Percentiles rank a stretch among this genome's conserved stretches.
Conservation (phyloP, 2,113 vertebrate species). For the Bubo blakistoni region DNA sequence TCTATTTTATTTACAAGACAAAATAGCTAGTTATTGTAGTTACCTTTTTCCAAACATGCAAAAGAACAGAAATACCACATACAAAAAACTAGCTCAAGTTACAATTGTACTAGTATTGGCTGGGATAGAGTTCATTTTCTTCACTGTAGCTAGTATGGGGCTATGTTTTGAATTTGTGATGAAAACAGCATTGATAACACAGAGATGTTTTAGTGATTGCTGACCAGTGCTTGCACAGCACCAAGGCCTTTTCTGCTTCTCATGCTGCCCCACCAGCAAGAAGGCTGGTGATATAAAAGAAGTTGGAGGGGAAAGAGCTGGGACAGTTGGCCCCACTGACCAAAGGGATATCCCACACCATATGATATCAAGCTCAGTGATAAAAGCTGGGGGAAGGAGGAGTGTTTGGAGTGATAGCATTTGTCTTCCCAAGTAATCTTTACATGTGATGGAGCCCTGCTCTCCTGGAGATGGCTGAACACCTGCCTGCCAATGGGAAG, state of each 20-base stretch:
- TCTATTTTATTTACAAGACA: background rate
- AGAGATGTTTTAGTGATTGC: background rate
- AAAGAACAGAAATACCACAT: background rate
- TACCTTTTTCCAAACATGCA: background rate
- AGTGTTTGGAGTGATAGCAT: background rate
- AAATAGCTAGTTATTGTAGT: background rate
- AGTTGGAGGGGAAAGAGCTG: background rate
- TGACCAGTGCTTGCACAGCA: background rate
- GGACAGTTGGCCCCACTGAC: background rate
- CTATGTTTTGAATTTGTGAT: background rate
- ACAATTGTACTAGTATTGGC: background rate
- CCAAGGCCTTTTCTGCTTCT: background rate
- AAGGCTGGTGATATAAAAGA: background rate
- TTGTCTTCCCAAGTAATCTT: fast-evolving
- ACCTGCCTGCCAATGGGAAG: background rate
- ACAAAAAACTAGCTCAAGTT: background rate
- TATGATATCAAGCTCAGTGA: fast-evolving
- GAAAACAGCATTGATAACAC: background rate
- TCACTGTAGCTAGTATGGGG: background rate
- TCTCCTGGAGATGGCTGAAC: background rate
- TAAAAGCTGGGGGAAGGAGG: background rate
- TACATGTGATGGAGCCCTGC: background rate
- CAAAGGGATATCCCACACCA: background rate
- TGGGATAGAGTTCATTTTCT: background rate
- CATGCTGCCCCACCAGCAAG: background rate